phyloP scores from a whole-genome alignment of 2,113 vertebrate species.

The Nymphicus hollandicus region DNA sequence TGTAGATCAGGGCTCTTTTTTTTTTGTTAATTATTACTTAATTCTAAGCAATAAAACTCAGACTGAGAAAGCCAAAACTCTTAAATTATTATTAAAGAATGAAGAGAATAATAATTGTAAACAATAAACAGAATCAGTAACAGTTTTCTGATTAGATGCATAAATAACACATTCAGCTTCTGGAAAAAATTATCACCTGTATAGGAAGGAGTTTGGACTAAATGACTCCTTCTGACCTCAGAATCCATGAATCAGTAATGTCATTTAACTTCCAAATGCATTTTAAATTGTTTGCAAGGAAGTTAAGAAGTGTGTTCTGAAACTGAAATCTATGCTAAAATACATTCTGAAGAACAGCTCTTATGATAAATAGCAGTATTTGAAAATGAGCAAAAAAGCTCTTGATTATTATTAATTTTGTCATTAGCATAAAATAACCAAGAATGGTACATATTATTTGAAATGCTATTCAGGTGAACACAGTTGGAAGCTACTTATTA shows the following conservation, averaged over 20 bases:
- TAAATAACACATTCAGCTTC: background rate
- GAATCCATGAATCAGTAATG: background rate
- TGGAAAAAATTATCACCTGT: background rate
- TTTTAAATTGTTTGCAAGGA: background rate
- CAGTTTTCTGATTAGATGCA: background rate
- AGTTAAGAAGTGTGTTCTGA: background rate
- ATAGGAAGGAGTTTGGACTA: background rate
- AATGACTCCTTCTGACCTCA: constrained; percentile 1
- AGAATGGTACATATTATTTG: background rate
- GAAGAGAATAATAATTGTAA: background rate
- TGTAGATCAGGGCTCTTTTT: background rate
- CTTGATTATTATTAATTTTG: background rate
- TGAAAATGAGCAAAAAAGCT: background rate
- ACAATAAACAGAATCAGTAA: background rate
- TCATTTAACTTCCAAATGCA: constrained; percentile 25
- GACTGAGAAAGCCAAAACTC: background rate
- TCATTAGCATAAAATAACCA: background rate
- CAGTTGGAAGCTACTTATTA: background rate
- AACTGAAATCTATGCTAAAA: background rate
- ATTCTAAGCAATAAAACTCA: background rate
- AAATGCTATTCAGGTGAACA: background rate
- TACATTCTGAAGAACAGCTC: background rate
- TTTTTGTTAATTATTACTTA: background rate
- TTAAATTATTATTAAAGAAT: background rate
- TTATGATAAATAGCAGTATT: background rate